phyloP scores from a whole-genome alignment of 2,113 vertebrate genomes.

The Sitta europaea region DNA sequence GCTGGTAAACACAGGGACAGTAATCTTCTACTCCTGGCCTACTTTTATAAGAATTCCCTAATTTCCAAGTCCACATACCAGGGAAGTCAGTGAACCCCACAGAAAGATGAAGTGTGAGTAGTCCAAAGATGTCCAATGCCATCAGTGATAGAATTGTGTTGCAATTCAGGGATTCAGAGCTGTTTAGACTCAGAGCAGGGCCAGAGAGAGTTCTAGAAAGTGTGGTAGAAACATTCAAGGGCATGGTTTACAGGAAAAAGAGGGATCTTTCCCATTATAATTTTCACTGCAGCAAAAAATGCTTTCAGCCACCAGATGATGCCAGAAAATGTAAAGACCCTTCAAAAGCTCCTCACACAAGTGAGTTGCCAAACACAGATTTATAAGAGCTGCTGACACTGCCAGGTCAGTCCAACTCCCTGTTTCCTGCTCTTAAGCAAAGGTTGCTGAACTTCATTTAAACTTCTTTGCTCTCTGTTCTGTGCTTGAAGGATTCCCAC shows the following conservation, averaged over 20 bases:
- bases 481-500: background rate
- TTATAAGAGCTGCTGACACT: background rate
- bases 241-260: background rate
- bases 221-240: background rate
- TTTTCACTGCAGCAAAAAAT: background rate
- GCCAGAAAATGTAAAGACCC: background rate
- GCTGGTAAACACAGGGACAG: background rate
- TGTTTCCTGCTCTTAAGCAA: background rate
- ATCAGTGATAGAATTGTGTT: background rate
- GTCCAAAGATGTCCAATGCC: rapidly evolving
- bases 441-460: background rate
- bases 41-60: background rate
- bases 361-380: background rate
- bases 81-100: background rate
- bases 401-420: background rate
- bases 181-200: background rate
- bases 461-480: background rate
- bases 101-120: background rate
- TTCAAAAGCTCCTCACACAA: background rate
- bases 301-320: background rate
- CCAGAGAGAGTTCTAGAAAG: background rate
- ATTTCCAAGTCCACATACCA: background rate
- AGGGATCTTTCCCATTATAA: background rate
- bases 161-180: background rate
- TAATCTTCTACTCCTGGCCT: background rate